These are phyloP conservation scores for Synanthedon vespiformis DNA, from an alignment of 2,888 invertebrate species.

Conservation along the genomic window DNA sequence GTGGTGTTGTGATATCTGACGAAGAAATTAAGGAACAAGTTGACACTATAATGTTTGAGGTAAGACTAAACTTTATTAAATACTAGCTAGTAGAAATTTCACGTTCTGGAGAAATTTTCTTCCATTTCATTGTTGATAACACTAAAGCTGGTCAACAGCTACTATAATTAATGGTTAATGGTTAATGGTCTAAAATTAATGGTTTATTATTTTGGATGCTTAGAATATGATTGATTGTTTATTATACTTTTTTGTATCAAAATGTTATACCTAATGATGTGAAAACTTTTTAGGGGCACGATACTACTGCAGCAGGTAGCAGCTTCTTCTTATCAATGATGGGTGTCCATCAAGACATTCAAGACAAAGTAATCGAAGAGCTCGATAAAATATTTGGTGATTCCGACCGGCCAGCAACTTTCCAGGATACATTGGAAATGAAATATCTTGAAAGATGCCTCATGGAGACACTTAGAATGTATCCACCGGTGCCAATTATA, in stretches of 20 bases:
- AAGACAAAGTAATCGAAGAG: slow-evolving; percentile 80
- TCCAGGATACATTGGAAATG: slow-evolving; percentile 87
- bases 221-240: too few species aligned
- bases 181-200: not conserved
- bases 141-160: not conserved
- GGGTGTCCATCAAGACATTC: slow-evolving; percentile 80
- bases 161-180: too few species aligned
- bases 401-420: slow-evolving; percentile 80
- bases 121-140: not conserved
- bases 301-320: slow-evolving; percentile 85
- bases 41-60: slow-evolving; percentile 90
- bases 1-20: slow-evolving; percentile 77
- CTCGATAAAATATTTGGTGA: slow-evolving; percentile 81
- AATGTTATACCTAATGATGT: too few species aligned
- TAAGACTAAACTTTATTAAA: slow-evolving; percentile 20
- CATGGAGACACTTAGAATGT: slow-evolving; percentile 84
- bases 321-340: slow-evolving; percentile 85
- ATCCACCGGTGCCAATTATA: slow-evolving; percentile 84
- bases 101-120: not conserved
- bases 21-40: slow-evolving; percentile 87
- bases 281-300: slow-evolving; percentile 72
- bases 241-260: too few species aligned
- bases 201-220: too few species aligned
- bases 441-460: slow-evolving; percentile 85
- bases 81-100: not conserved